A percentile compares a stretch with the other conserved stretches of the same genome.
phyloP scores from a whole-genome alignment of 2,888 invertebrate species.

The Ochropacha duplaris region DNA sequence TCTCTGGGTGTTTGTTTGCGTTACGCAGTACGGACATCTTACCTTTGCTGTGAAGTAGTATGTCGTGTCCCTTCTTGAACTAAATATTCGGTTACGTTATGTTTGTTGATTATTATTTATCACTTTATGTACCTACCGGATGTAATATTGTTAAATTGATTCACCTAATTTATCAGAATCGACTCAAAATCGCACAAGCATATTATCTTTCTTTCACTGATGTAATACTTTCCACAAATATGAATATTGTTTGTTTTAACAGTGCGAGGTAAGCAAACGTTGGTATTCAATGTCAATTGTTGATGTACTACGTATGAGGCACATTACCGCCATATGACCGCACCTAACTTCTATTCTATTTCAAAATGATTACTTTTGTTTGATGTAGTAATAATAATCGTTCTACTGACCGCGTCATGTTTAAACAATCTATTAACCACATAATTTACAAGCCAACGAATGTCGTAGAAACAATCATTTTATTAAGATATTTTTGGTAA shows the following conservation, averaged over 20 bases:
- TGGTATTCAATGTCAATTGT: conserved; percentile 1
- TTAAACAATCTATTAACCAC: conserved; percentile 23
- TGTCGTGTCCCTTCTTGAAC: not conserved
- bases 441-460: conserved; percentile 25
- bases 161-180: conserved; percentile 31
- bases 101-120: not conserved
- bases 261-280: not conserved
- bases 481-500: conserved; percentile 11
- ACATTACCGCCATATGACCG: conserved; percentile 22
- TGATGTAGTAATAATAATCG: conserved; percentile 30
- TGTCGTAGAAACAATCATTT: conserved; percentile 13
- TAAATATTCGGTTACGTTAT: not conserved
- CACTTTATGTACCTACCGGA: conserved; percentile 26
- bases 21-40: not conserved
- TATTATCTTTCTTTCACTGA: conserved; percentile 32
- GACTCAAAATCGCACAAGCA: conserved; percentile 28
- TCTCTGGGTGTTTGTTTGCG: not conserved
- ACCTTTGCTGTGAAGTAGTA: not conserved
- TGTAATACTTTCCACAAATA: conserved; percentile 22
- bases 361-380: conserved; percentile 26
- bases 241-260: conserved; percentile 17
- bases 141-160: conserved; percentile 23
- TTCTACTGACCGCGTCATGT: conserved; percentile 16
- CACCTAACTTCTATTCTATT: conserved; percentile 26
- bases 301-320: conserved; percentile 1